Conservation (phyloP, 2,797 vertebrate species). For the Eremophila alpestris region DNA sequence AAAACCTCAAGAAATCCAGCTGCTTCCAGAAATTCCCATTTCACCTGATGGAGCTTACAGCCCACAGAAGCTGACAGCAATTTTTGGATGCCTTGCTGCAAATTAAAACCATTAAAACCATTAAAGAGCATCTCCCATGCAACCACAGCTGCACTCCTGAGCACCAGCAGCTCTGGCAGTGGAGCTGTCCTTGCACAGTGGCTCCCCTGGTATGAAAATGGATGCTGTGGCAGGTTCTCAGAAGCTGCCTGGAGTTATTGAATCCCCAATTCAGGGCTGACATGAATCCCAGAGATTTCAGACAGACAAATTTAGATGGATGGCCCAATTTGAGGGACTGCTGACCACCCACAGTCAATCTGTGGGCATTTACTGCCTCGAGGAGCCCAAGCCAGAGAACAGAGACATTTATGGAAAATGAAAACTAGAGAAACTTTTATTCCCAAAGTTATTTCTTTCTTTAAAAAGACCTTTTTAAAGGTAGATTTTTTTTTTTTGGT, state of each 20-base stretch:
- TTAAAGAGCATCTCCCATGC: not conserved
- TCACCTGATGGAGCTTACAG: not conserved
- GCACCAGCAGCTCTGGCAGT: not conserved
- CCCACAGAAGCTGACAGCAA: not conserved
- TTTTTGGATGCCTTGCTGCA: not conserved
- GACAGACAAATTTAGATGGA: conserved; percentile 30
- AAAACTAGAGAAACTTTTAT: not conserved
- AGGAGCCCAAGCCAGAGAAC: conserved; percentile 1
- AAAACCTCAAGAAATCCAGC: not conserved
- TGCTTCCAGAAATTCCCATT: not conserved
- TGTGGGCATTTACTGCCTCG: not conserved
- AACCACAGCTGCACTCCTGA: accelerated
- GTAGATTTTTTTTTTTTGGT: not conserved
- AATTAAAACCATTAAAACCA: too few species aligned
- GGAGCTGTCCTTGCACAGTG: not conserved
- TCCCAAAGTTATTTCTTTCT: not conserved
- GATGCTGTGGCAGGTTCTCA: not conserved
- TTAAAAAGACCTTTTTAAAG: not conserved
- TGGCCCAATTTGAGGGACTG: conserved; percentile 9
- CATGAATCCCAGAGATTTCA: not conserved
- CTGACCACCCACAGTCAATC: conserved; percentile 43
- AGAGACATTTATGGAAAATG: not conserved
- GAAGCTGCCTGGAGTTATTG: not conserved
- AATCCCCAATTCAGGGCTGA: not conserved
- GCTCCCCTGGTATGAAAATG: not conserved